A percentile compares a stretch with the other conserved stretches of the same genome.
phyloP scores from a whole-genome alignment of 2,113 vertebrate genomes.

The Rhizomys pruinosus region DNA sequence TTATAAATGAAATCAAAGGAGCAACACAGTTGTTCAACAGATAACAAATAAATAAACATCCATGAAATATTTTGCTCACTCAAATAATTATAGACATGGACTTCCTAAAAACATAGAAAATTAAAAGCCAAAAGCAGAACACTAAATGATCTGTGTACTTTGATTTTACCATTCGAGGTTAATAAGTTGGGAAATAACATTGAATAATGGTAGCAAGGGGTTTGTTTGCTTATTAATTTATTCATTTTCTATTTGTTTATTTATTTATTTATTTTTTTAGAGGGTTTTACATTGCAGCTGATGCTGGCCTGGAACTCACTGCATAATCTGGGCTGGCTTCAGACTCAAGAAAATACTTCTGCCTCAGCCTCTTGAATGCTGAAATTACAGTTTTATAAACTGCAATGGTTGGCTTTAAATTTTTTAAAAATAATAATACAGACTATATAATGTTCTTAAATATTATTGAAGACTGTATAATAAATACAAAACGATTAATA shows the following conservation, averaged over 20 bases:
- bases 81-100: slow-evolving; percentile 55
- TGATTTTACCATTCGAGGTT: background rate
- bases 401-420: background rate
- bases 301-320: background rate
- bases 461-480: slow-evolving; percentile 27
- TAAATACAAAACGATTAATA: background rate
- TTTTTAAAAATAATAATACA: background rate
- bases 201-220: background rate
- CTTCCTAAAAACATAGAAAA: slow-evolving; percentile 38
- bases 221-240: background rate
- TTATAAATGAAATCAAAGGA: slow-evolving; percentile 67
- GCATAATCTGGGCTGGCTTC: background rate
- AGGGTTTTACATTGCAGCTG: background rate
- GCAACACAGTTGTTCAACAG: slow-evolving; percentile 60
- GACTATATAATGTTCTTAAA: background rate
- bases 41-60: slow-evolving; percentile 55
- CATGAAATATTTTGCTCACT: slow-evolving; percentile 46
- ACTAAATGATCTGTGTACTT: background rate
- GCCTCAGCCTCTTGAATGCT: background rate
- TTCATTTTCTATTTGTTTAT: background rate
- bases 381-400: background rate
- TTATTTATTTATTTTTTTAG: background rate
- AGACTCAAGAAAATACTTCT: background rate
- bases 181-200: background rate
- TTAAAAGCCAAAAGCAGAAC: slow-evolving; percentile 28